Evolutionary conservation across 2,113 vertebrate species (phyloP).

Genomic region (Eudyptes chrysolophus): DNA sequence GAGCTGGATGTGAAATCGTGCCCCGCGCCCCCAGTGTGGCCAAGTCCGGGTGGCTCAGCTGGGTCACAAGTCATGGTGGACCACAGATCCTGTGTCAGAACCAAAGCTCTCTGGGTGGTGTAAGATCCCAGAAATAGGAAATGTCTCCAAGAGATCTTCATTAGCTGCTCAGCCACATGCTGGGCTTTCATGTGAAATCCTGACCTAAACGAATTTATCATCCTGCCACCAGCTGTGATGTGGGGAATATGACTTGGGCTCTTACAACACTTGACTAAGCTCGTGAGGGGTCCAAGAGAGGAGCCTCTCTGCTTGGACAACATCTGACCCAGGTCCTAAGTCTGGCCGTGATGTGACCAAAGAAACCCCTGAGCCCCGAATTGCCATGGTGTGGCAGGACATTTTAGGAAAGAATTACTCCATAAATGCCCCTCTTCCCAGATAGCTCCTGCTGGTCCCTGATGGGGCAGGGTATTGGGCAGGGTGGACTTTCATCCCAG

Average conservation of each 20-base stretch:
- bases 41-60: not conserved
- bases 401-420: not conserved
- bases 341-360: not conserved
- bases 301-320: not conserved
- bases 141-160: constrained; percentile 15
- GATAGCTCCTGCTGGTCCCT: not conserved
- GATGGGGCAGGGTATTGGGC: not conserved
- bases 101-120: not conserved
- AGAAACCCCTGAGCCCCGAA: not conserved
- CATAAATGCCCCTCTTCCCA: not conserved
- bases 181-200: constrained; percentile 13
- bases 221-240: not conserved
- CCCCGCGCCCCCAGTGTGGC: rapidly evolving
- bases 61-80: rapidly evolving
- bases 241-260: not conserved
- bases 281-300: not conserved
- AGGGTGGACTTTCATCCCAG: not conserved
- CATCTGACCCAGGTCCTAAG: not conserved
- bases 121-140: constrained; percentile 21
- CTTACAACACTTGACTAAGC: not conserved
- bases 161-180: not conserved
- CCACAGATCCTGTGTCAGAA: not conserved
- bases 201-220: not conserved
- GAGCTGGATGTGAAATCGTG: not conserved
- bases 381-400: not conserved